These are phyloP conservation scores for Brachionus calyciflorus DNA, from an alignment of 1,140 invertebrate species.

Conservation along the genomic window DNA sequence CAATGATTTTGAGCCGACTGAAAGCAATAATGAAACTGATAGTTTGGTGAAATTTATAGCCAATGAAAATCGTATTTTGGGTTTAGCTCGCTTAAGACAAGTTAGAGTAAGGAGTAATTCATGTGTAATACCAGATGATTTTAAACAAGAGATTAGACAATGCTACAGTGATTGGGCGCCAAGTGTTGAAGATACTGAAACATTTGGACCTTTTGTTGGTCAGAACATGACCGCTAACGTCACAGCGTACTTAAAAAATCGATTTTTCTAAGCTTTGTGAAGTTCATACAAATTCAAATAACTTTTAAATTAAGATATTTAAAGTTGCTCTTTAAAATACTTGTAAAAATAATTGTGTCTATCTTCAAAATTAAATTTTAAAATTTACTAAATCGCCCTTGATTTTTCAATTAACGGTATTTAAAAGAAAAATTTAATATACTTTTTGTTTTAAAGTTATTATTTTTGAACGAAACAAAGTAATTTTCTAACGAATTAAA, in stretches of 20 bases:
- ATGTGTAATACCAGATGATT: conserved; percentile 43
- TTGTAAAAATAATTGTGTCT: no score
- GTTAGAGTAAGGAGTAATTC: conserved; percentile 56
- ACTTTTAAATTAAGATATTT: no score
- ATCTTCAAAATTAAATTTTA: no score
- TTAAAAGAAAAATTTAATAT: no score
- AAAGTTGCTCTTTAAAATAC: no score
- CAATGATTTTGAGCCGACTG: conserved; percentile 63
- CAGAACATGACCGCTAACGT: conserved; percentile 16
- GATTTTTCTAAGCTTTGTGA: no score
- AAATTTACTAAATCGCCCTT: no score
- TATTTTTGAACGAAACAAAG: no score
- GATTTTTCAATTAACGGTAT: no score
- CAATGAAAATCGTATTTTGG: conserved; percentile 69
- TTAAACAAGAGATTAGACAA: conserved; percentile 35
- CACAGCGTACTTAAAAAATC: conserved; percentile 14
- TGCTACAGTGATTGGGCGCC: conserved; percentile 44
- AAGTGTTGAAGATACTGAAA: conserved; percentile 26
- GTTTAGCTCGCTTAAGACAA: conserved; percentile 67
- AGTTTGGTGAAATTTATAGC: conserved; percentile 67
- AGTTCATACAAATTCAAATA: no score
- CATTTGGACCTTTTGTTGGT: conserved; percentile 9
- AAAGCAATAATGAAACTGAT: conserved; percentile 65
- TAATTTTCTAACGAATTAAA: no score
- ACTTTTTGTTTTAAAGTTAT: no score